Evolutionary conservation across 2,888 invertebrate genomes (phyloP).

Genomic region (Latrodectus elegans): DNA sequence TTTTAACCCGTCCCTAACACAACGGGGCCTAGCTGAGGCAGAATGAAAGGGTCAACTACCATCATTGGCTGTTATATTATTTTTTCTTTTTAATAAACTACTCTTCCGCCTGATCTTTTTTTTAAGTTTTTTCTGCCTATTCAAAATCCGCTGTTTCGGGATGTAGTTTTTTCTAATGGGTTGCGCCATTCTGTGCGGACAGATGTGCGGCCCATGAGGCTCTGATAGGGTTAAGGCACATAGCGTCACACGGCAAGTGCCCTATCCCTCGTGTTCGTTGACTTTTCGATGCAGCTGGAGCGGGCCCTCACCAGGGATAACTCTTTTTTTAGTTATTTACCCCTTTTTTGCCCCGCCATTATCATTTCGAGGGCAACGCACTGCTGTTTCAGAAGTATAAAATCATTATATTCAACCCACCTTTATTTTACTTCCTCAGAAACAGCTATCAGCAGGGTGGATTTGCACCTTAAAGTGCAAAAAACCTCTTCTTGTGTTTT

Average conservation of each 20-base stretch:
- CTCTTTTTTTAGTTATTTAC: slow-evolving; percentile 47
- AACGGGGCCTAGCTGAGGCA: slow-evolving; percentile 36
- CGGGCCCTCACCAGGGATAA: slow-evolving; percentile 41
- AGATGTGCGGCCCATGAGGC: slow-evolving; percentile 40
- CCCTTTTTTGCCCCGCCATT: slow-evolving; percentile 52
- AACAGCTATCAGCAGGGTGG: slow-evolving; percentile 21
- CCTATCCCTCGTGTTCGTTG: slow-evolving; percentile 57
- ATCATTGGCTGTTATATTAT: slow-evolving; percentile 18
- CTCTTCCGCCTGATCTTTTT: slow-evolving; percentile 48
- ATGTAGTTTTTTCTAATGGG: slow-evolving; percentile 40
- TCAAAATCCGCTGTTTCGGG: slow-evolving; percentile 39
- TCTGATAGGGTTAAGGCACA: slow-evolving; percentile 35
- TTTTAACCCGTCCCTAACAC: slow-evolving; percentile 64
- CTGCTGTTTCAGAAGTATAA: slow-evolving; percentile 20
- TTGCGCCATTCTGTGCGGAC: slow-evolving; percentile 29
- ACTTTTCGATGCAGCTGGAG: slow-evolving; percentile 44
- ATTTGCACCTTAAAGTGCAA: slow-evolving; percentile 3
- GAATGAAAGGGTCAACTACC: slow-evolving; percentile 62
- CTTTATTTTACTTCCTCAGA: slow-evolving; percentile 32
- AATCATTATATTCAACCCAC: slow-evolving; percentile 4
- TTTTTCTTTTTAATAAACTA: slow-evolving; percentile 42
- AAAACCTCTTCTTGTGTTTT: too few species aligned
- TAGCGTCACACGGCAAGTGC: slow-evolving; percentile 67
- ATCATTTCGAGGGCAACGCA: slow-evolving; percentile 39
- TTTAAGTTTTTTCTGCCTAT: slow-evolving; percentile 23